Evolutionary conservation across 30 jellyfish, hydroid and myxozoan species (phyloP).

Genomic region (Hydractinia symbiolongicarpus): DNA sequence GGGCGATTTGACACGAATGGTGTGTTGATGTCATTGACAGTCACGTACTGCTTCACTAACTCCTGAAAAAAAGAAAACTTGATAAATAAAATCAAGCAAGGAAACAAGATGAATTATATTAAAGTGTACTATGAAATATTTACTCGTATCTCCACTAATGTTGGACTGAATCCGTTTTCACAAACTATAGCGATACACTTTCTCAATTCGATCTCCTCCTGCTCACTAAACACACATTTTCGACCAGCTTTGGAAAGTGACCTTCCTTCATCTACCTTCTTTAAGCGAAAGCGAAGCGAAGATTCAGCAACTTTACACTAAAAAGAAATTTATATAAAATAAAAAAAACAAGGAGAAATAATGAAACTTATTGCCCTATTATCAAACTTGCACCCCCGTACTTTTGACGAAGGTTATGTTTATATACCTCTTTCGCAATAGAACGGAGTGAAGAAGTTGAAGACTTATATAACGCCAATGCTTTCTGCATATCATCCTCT

Average conservation of each 20-base stretch:
- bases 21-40: background rate
- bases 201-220: background rate
- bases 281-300: conserved; percentile 1
- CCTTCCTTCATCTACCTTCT: background rate
- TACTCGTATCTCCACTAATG: background rate
- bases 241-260: conserved; percentile 3
- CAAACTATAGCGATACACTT: background rate
- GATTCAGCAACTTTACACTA: background rate
- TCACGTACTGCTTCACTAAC: background rate
- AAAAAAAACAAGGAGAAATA: too few species aligned
- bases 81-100: background rate
- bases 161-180: conserved; percentile 1
- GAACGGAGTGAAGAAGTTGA: background rate
- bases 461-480: background rate
- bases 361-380: too few species aligned
- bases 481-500: background rate
- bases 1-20: conserved; percentile 1
- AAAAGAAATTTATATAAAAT: too few species aligned
- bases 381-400: too few species aligned
- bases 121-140: background rate
- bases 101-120: background rate
- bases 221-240: background rate
- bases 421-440: background rate
- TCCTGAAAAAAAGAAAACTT: background rate
- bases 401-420: too few species aligned